Evolutionary conservation across 2,113 vertebrate species (phyloP), one percentile per base, ranked within the genome.

Genomic region (Tapirus terrestris): DNA sequence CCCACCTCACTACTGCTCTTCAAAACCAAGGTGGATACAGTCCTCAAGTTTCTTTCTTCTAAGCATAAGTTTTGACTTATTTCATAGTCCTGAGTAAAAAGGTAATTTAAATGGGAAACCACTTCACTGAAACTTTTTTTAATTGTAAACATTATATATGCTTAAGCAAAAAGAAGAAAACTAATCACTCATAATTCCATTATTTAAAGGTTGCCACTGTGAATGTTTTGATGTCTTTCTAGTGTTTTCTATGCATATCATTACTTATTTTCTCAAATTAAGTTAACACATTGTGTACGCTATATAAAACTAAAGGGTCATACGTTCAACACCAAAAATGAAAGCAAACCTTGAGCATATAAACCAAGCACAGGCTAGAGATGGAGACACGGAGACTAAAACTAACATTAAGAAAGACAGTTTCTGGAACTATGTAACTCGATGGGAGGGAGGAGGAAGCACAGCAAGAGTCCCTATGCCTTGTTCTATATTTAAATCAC

Each of bases 401-500:
- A 82, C 31, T 11, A 79, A 51, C 48, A 92, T 27, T n/a, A 72
- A 75, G 23, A 79, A 73, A 16, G 12, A 58, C 0, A 31, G 12
- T 84, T 90, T 92, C 75, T 70, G 45, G 81, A 90, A 77, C 12
- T 33, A 77, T 21, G 16, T 93, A 51, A 53, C 5, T 8, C 61
- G 36, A n/a, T 13, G 48, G 16, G 33, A 10, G 16, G 7, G 6
- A 17, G 3, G n/a, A 63, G 27, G 53, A 56, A 17, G 21, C n/a
- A 61, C 2, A 61, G 36, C 13, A 45, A n/a, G 43, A 58, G 7
- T 43, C 36, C 21, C 20, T 4, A 27, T 33, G 68, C 6, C 72
- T 92, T 45, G 7, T 84, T 93, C 87, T 72, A n/a, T 31, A 39
- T n/a, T 89, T 89, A 86, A 95, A 39, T 95, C 83, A 61, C 48